Evolutionary conservation across 1,140 invertebrate genomes (phyloP), one percentile per base, ranked within the genome.

Genomic region (Pogonus chalceus): DNA sequence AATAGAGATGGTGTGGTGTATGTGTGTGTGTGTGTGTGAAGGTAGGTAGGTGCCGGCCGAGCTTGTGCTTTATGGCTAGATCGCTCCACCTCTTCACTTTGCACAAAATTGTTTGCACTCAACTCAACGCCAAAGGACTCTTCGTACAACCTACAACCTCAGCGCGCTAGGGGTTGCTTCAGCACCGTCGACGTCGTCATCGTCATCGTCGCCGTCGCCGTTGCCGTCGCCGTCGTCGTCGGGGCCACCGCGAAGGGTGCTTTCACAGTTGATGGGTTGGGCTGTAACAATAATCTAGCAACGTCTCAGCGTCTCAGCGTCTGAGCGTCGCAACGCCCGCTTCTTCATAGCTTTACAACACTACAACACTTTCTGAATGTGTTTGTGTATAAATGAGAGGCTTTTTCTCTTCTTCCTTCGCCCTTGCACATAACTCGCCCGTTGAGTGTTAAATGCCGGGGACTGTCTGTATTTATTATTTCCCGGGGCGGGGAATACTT

Each of bases 71-170:
- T 43, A 43, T 43, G 37, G 37, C 37, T 43, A 43, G 37, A 43
- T 43, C 37, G 37, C 37, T 43, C 37, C 37, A 43, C 37, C 37
- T 43, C 37, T 43, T 43, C 18, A 43, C 37, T 43, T 43, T 43
- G 18, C 37, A 43, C 37, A 43, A 43, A 43, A 43, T 43, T 43
- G 37, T 43, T 43, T 43, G 37, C 37, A 43, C 18, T 43, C 37
- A 43, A 43, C 37, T 31, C 37, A 18, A 18, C 37, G 37, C 7
- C 37, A 16, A 43, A 9, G 37, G 18, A 18, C 37, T n/a, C n/a
- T n/a, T n/a, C n/a, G n/a, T n/a, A n/a, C n/a, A n/a, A n/a, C n/a
- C n/a, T n/a, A n/a, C n/a, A n/a, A n/a, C n/a, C n/a, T n/a, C n/a
- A n/a, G n/a, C 37, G 18, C 9, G 26, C 18, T 9, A 12, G 37